phyloP scores from a whole-genome alignment of 2,113 vertebrate genomes.

The Tetraodon nigroviridis region DNA sequence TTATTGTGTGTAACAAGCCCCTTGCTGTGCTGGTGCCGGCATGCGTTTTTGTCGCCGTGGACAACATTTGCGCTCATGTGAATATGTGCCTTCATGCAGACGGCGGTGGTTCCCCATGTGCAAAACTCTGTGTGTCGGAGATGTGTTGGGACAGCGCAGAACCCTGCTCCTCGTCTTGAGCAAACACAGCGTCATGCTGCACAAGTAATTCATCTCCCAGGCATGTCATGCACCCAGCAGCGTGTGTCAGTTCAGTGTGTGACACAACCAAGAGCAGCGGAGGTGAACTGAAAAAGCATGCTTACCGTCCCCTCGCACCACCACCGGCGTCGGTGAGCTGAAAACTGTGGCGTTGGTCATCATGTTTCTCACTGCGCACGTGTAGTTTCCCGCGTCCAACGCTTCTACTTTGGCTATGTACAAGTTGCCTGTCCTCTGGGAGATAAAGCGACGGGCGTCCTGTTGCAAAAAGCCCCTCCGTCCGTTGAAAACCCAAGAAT shows the following conservation, averaged over 20 bases:
- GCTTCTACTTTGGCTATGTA: conserved; percentile 86
- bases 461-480: conserved; percentile 68
- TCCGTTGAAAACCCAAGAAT: conserved; percentile 82
- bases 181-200: conserved; percentile 60
- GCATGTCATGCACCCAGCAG: conserved; percentile 5
- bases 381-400: conserved; percentile 83
- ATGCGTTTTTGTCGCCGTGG: conserved; percentile 7
- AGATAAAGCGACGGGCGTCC: conserved; percentile 79
- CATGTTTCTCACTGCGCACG: conserved; percentile 77
- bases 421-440: conserved; percentile 81
- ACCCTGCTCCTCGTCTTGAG: conserved; percentile 14
- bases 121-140: conserved; percentile 17
- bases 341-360: conserved; percentile 65
- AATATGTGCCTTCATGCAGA: conserved; percentile 42
- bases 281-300: not conserved
- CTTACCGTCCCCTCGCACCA: conserved; percentile 81
- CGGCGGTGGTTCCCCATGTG: conserved; percentile 25
- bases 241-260: conserved; percentile 20
- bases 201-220: conserved; percentile 48
- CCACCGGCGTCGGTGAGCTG: conserved; percentile 81
- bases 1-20: conserved; percentile 22
- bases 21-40: conserved; percentile 16
- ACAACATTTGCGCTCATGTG: conserved; percentile 44
- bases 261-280: conserved; percentile 33
- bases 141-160: conserved; percentile 28